Evolutionary conservation across 2,888 invertebrate genomes (phyloP).

Genomic region (Trachelus stipa): DNA sequence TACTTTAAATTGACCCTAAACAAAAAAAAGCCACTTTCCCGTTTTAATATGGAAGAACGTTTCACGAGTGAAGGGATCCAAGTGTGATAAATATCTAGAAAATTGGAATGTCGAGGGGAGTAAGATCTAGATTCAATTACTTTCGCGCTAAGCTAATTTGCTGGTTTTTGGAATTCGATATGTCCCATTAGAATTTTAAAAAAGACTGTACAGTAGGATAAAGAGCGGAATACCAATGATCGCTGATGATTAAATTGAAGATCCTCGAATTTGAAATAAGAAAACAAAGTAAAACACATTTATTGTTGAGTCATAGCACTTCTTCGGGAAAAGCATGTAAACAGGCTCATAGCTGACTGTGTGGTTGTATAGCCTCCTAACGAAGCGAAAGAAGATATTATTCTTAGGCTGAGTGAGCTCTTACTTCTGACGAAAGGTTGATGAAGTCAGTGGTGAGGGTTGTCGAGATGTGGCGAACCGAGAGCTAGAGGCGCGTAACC

Average conservation of each 20-base stretch:
- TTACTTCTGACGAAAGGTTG: not conserved
- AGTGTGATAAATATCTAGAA: not conserved
- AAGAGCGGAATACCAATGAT: not conserved
- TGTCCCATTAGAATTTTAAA: too few species aligned
- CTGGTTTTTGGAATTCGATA: too few species aligned
- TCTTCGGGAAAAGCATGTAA: not conserved
- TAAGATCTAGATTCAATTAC: not conserved
- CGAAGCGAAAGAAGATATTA: not conserved
- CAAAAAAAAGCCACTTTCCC: not conserved
- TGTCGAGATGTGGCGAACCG: not conserved
- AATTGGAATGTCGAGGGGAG: not conserved
- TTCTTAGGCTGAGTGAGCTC: not conserved
- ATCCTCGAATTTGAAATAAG: too few species aligned
- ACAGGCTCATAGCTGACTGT: not conserved
- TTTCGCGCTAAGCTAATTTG: not conserved
- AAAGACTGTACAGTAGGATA: too few species aligned
- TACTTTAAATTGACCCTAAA: not conserved
- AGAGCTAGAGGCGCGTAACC: not conserved
- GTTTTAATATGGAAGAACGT: not conserved
- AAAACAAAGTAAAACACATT: too few species aligned
- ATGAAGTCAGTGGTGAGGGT: not conserved
- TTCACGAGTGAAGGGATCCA: not conserved
- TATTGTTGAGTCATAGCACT: not conserved
- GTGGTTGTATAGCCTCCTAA: not conserved
- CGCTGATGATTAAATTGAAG: not conserved